Percentiles rank a stretch among this genome's conserved stretches.
Conservation (phyloP, 2,113 vertebrate species). For the Cyanocitta stelleri region DNA sequence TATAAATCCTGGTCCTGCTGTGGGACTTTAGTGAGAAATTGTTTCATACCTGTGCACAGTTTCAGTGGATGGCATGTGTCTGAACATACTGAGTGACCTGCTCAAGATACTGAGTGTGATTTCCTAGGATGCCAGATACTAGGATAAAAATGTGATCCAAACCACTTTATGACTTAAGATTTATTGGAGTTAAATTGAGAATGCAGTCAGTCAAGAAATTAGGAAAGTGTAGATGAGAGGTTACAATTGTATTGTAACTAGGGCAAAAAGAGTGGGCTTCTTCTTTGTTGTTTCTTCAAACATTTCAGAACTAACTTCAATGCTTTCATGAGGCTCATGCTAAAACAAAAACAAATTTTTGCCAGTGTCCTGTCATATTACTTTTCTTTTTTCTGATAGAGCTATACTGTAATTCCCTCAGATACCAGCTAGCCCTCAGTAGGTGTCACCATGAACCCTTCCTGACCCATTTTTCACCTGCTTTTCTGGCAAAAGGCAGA, state of each 20-base stretch:
- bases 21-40: not conserved
- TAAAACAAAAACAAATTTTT: not conserved
- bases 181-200: not conserved
- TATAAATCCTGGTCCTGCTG: not conserved
- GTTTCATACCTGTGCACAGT: not conserved
- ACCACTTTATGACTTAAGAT: not conserved
- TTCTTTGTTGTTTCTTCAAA: not conserved
- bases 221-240: not conserved
- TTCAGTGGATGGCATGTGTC: rapidly evolving
- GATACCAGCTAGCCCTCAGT: not conserved
- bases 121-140: not conserved
- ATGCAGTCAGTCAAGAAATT: not conserved
- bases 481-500: not conserved
- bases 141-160: not conserved
- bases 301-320: not conserved
- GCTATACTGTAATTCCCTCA: not conserved
- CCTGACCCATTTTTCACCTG: not conserved
- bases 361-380: not conserved
- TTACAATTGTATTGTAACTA: not conserved
- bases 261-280: not conserved
- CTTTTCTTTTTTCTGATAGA: not conserved
- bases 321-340: not conserved
- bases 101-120: not conserved
- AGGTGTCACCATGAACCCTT: not conserved
- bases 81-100: not conserved